Conservation (phyloP, 2,113 vertebrate genomes). For the Dasyurus viverrinus region DNA sequence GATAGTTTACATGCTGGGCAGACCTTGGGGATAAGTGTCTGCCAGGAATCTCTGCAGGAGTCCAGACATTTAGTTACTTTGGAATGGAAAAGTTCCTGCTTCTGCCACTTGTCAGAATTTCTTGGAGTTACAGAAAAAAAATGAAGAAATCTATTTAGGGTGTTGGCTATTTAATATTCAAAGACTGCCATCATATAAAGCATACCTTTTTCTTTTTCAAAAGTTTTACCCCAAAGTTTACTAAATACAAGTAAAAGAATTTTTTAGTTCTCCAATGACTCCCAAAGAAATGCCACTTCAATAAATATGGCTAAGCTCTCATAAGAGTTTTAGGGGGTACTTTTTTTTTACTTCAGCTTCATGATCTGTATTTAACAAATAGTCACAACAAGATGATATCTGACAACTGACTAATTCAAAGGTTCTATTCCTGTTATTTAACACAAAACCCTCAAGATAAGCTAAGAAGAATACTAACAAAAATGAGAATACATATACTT, state of each 20-base stretch:
- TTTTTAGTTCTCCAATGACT: conserved; percentile 8
- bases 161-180: conserved; percentile 40
- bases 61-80: conserved; percentile 70
- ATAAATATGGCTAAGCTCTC: neutral
- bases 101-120: conserved; percentile 53
- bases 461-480: neutral
- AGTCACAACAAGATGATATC: neutral
- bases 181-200: conserved; percentile 35
- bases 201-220: conserved; percentile 18
- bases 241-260: neutral
- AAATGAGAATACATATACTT: neutral
- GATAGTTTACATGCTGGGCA: conserved; percentile 66
- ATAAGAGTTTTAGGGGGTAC: neutral
- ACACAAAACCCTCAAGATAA: neutral
- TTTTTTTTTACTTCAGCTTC: neutral
- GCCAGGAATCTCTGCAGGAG: conserved; percentile 22
- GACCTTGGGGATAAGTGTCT: conserved; percentile 50
- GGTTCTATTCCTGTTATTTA: neutral
- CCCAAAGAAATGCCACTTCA: conserved; percentile 13
- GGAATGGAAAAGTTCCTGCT: neutral
- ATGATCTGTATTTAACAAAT: neutral
- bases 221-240: conserved; percentile 39
- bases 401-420: neutral
- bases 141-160: conserved; percentile 64
- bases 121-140: conserved; percentile 49